Evolutionary conservation across 2,888 invertebrate genomes (phyloP), one percentile per base, ranked within the genome.

Genomic region (Dorcus parallelipipedus): DNA sequence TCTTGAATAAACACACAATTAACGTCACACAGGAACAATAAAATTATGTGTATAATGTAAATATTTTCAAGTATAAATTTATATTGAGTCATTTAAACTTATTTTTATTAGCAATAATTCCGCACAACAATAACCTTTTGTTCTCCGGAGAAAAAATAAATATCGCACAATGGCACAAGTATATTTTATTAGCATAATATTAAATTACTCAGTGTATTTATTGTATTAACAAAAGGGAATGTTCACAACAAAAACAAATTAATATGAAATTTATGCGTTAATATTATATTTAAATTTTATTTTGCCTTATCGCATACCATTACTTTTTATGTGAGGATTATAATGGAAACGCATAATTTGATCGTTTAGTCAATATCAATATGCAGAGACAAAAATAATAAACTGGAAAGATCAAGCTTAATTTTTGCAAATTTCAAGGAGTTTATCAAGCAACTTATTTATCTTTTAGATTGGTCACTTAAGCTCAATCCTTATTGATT

Each of bases 71-170:
- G 45, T 45, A 45, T 45, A 45, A 20, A 20, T 45, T 45, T 45
- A 9, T 23, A 45, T 45, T 45, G 45, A 45, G 56, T 52, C 49
- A 52, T 54, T 51, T 33, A 33, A 33, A 33, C 26, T 52, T 52
- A 60, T 48, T 60, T 64, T 60, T 60, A 50, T 56, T 58, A 60
- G 56, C 56, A 54, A 58, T 57, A 54, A 60, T 53, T 50, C 54
- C 55, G 56, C 56, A 53, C 40, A 59, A 59, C 59, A 59, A 59
- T 59, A 52, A 54, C 47, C 59, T 59, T 59, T 59, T 59, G 59
- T 59, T 59, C 56, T 59, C 49, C 56, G 49, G 10, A 50, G 10
- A 45, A 40, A 58, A 39, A 54, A 49, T 50, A 59, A 59, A 42
- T 51, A 50, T 47, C 17, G 48, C 43, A 59, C 59, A 59, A 59